Evolutionary conservation across 35 echinoderm and acorn worm species (phyloP).

Genomic region (Hemicentrotus pulcherrimus): DNA sequence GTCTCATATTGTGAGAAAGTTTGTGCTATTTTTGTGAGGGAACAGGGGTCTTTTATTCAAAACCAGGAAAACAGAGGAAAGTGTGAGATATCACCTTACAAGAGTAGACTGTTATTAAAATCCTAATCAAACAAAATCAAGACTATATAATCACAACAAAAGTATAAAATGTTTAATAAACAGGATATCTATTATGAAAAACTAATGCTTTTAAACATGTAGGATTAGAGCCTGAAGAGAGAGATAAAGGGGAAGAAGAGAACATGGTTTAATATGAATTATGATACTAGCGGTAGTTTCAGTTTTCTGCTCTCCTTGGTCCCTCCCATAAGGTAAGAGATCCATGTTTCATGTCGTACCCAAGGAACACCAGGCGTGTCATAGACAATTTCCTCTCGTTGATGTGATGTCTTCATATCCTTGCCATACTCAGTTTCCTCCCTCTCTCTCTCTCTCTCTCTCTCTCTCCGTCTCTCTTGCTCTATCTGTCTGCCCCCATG

Average conservation of each 20-base stretch:
- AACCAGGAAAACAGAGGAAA: too few species aligned
- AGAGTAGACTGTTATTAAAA: too few species aligned
- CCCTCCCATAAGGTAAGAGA: not conserved
- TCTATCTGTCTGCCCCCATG: too few species aligned
- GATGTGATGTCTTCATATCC: not conserved
- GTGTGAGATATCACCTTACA: too few species aligned
- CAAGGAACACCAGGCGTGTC: conserved; percentile 6
- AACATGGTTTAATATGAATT: not conserved
- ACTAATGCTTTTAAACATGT: not conserved
- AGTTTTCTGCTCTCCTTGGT: not conserved
- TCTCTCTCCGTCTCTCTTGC: too few species aligned
- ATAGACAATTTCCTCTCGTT: not conserved
- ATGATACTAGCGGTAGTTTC: not conserved
- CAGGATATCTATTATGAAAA: too few species aligned
- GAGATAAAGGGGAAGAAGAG: not conserved
- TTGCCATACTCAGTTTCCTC: not conserved
- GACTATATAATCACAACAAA: too few species aligned
- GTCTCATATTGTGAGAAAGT: too few species aligned
- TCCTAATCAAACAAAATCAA: too few species aligned
- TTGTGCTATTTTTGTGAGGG: too few species aligned
- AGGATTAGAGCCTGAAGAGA: not conserved
- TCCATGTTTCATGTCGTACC: conserved; percentile 1
- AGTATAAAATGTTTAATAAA: too few species aligned
- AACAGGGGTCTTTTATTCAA: too few species aligned
- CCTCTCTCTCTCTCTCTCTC: not conserved